Base-by-base conservation (phyloP, 2,113 vertebrate species). In the Coptodon rendalli region DNA sequence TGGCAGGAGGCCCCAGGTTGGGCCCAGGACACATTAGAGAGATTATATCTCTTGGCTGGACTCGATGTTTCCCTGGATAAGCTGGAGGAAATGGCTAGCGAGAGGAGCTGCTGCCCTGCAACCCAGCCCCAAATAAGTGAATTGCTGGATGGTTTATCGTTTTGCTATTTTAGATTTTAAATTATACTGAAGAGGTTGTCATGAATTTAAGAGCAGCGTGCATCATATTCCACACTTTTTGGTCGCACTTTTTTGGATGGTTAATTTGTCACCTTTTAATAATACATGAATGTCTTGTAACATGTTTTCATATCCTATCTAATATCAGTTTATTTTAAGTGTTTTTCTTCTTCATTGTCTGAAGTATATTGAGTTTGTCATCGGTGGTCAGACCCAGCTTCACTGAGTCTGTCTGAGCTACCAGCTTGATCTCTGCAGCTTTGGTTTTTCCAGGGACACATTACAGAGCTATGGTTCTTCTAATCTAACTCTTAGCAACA, bases 121-220 rank as follows among this genome's bases (percentile, higher is more conserved):
- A 13, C 61, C 61, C 17, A 66, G 31, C 19, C 17, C 59, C 31
- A 66, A 36, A 7, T 36, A 36, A 36, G 17, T 66, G 1, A 66
- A 66, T 36, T 66, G 10, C 61, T 66, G 0, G 10, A 66, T 36
- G 17, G 10, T n/a, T 36, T 66, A 36, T n/a, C 4, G 9, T 36
- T 36, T 66, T 66, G 17, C 31, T 0, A 66, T 36, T 66, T 63
- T 63, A 36, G 17, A 36, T 36, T 66, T 66, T n/a, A 66, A 66
- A 66, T n/a, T 38, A 36, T 66, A 66, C 38, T 66, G 17, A 66
- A 38, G 61, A 38, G 2, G 3, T 63, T 12, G 17, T 66, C 61
- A 12, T 66, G 10, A 66, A 66, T 66, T 66, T 36, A 0, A 36
- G 61, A 66, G 17, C 61, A n/a, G 17, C 1, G 0, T 5, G 31